Conservation (phyloP, 2,888 invertebrate genomes). For the Chrysolina oricalcia region DNA sequence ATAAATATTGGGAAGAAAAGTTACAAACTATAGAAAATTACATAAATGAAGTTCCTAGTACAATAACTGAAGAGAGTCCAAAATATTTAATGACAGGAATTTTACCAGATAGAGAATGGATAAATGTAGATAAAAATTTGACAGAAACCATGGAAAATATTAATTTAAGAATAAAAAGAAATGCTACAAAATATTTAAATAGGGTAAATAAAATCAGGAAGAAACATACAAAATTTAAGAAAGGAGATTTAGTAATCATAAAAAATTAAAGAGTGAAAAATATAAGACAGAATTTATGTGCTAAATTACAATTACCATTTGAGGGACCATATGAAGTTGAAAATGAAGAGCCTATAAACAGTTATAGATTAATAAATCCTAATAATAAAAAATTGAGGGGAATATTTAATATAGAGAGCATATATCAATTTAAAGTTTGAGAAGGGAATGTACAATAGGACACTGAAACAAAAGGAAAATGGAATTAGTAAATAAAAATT, state of each 20-base stretch:
- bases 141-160: slow-evolving; percentile 13
- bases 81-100: neutral
- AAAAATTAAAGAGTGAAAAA: neutral
- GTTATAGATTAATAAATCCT: neutral
- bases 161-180: slow-evolving; percentile 3
- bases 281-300: neutral
- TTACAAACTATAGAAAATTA: slow-evolving; percentile 13
- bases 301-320: neutral
- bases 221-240: slow-evolving; percentile 9
- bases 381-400: too few relatives aligned
- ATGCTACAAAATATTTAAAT: neutral
- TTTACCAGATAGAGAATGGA: slow-evolving; percentile 7
- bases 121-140: neutral
- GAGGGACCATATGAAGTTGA: neutral
- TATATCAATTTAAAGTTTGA: too few relatives aligned
- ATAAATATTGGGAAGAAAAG: neutral
- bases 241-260: neutral
- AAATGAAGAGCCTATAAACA: neutral
- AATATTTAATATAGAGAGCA: too few relatives aligned
- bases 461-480: too few relatives aligned
- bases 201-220: neutral
- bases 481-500: too few relatives aligned
- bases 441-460: too few relatives aligned
- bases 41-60: neutral
- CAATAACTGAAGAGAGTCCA: neutral